Evolutionary conservation across 2,888 invertebrate genomes (phyloP).

Genomic region (Caenorhabditis parvicauda): DNA sequence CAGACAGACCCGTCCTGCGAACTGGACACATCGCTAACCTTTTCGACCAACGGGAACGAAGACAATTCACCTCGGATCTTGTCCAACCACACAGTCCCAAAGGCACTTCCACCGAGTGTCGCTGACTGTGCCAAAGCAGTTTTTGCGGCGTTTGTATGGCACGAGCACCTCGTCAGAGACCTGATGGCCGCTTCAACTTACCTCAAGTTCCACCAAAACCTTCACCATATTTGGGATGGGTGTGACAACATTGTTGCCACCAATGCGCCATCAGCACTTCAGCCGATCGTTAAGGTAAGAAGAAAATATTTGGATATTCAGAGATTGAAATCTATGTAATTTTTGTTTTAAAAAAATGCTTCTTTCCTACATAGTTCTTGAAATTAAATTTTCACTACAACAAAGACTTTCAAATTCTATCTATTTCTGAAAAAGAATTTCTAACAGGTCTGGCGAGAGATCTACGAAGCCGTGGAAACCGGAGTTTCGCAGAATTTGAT

Average conservation of each 20-base stretch:
- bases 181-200: constrained; percentile 97
- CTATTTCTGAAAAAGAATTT: no score
- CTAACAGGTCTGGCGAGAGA: constrained; percentile 84
- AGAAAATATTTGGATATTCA: constrained; percentile 87
- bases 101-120: constrained; percentile 47
- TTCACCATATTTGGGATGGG: constrained; percentile 43
- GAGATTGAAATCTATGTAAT: neutral
- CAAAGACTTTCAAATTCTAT: no score
- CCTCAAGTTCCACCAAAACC: constrained; percentile 75
- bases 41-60: constrained; percentile 46
- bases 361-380: no score
- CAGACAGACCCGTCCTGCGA: constrained; percentile 6
- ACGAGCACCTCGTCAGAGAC: constrained; percentile 93
- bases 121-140: constrained; percentile 72
- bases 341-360: no score
- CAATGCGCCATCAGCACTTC: constrained; percentile 39
- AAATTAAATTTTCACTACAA: no score
- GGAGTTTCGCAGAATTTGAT: constrained; percentile 71
- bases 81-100: no score
- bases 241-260: constrained; percentile 21
- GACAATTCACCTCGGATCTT: constrained; percentile 27
- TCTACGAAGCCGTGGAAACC: constrained; percentile 69
- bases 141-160: constrained; percentile 94
- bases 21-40: constrained; percentile 25
- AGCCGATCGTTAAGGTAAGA: constrained; percentile 38